Percentiles rank a stretch among this genome's conserved stretches.
These are phyloP conservation scores for Neodiprion lecontei DNA, from an alignment of 1,140 invertebrate species.

Conservation along the genomic window DNA sequence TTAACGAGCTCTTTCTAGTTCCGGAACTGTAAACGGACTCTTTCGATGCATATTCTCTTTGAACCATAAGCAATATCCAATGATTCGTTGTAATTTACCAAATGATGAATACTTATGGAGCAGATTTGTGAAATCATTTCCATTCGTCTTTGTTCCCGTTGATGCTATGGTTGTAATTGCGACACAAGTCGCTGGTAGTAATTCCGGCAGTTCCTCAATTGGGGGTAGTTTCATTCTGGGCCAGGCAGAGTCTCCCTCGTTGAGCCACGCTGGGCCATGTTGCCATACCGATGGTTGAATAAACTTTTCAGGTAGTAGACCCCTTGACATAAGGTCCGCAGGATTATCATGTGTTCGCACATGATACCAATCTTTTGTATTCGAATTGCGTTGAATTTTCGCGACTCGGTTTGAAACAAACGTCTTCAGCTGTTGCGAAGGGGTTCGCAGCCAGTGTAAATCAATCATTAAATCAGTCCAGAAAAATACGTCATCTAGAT, in stretches of 20 bases:
- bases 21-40: background rate
- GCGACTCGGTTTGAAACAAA: conserved; percentile 54
- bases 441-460: conserved; percentile 46
- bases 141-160: too few relatives aligned
- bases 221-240: conserved; percentile 21
- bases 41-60: background rate
- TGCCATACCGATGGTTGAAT: conserved; percentile 30
- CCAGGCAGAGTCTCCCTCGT: conserved; percentile 8
- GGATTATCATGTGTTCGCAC: conserved; percentile 34
- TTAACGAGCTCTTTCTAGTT: conserved; percentile 15
- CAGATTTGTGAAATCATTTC: background rate
- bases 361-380: conserved; percentile 34
- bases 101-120: conserved; percentile 18
- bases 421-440: conserved; percentile 41
- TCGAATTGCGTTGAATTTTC: conserved; percentile 35
- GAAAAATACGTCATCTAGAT: conserved; percentile 33
- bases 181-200: background rate
- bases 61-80: conserved; percentile 18
- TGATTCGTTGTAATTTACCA: conserved; percentile 11
- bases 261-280: conserved; percentile 32
- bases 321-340: conserved; percentile 32
- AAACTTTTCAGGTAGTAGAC: conserved; percentile 26
- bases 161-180: background rate
- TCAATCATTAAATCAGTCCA: conserved; percentile 56
- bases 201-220: conserved; percentile 10